Base-by-base conservation (phyloP, 2,113 vertebrate genomes). In the Lanius collurio region DNA sequence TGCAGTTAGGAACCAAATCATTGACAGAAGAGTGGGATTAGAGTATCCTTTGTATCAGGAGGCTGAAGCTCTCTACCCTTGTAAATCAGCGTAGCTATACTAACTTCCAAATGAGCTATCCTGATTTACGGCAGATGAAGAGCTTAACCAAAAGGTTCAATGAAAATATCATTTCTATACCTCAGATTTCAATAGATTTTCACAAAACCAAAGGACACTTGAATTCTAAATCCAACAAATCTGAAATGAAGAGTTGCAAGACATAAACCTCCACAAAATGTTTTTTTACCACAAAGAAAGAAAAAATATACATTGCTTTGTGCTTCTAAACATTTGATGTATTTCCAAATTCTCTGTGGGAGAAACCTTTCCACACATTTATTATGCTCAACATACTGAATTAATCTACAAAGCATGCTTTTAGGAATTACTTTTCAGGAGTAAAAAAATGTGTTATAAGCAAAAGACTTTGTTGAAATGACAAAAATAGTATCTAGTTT, bases 371-470 rank as follows among this genome's bases (percentile, higher is more conserved):
- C 47, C 55, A 83, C 10, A 31, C 4, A 26, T 37, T 63, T 83
- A 55, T 59, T 57, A 35, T 23, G 30, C 6, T 90, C 35, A 91
- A 35, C 3, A 46, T 26, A 76, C 1, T 83, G 30, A 90, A 78
- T 80, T 94, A 57, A 86, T 63, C 55, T 55, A 77, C 13, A 83
- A 90, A 77, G 39, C 47, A 81, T 60, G 59, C 50, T 92, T 94
- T 88, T 52, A 86, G 67, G 12, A 77, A 28, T 68, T 93, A 97
- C 82, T 88, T 93, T 93, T 83, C 93, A 96, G 94, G 92, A 97
- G 93, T 93, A 96, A 97, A 95, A n/a, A 85, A n/a, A 24, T 33
- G 18, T 53, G 27, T 80, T 79, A 28, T 9, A 83, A 80, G 18
- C 47, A 63, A 63, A 69, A 84, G 18, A 81, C 22, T 15, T 7